A percentile compares a stretch with the other conserved stretches of the same genome.
phyloP scores from a whole-genome alignment of 2,797 vertebrate species.

The Cygnus olor region DNA sequence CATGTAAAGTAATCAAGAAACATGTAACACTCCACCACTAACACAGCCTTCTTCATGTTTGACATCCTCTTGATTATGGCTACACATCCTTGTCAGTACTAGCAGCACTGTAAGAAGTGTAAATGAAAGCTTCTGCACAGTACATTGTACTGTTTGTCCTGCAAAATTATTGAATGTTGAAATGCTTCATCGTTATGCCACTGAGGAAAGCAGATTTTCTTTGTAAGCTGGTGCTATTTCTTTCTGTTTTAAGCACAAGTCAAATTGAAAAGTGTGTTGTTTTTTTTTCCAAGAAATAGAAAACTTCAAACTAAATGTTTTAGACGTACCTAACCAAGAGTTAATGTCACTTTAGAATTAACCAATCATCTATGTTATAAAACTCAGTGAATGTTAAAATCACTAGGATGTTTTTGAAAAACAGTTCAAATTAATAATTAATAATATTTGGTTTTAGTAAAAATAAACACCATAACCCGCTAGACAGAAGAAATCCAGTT shows the following conservation, averaged over 20 bases:
- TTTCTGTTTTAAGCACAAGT: not conserved
- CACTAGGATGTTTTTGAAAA: not conserved
- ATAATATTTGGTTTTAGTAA: not conserved
- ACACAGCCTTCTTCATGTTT: not conserved
- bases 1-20: not conserved
- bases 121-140: not conserved
- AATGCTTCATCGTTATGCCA: not conserved
- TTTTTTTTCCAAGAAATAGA: not conserved
- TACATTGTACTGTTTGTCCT: not conserved
- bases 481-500: not conserved
- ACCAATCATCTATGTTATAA: not conserved
- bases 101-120: not conserved
- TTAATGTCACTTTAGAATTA: not conserved
- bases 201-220: not conserved
- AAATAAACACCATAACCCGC: not conserved
- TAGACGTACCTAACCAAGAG: not conserved
- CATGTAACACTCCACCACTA: not conserved
- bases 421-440: not conserved
- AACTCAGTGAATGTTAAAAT: not conserved
- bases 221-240: not conserved
- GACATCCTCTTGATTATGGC: not conserved
- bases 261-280: not conserved
- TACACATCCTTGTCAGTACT: not conserved
- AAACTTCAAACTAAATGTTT: not conserved
- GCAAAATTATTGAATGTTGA: not conserved